Base-by-base conservation (phyloP, 1,140 invertebrate species). In the Drosophila kepulauana region DNA sequence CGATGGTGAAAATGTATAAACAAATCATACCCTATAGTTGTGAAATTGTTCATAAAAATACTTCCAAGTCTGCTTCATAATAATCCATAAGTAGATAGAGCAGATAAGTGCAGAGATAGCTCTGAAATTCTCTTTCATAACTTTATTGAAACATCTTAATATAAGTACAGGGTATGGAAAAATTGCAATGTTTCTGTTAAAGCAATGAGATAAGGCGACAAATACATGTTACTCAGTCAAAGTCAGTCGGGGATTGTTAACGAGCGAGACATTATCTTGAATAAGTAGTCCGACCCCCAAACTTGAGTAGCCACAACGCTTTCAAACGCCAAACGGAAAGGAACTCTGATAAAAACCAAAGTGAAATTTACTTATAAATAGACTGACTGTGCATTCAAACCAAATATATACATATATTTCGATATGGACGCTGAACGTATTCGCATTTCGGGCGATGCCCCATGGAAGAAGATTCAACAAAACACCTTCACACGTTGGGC, bases 401-500 rank as follows among this genome's bases (percentile, higher is more conserved):
- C 28, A 30, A 25, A 28, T 5, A 7, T 6, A 28, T 33, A 10
- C 5, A 5, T n/a, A 28, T 11, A 13, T n/a, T 4, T 20, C 8
- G 20, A 13, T 13, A 95, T 95, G 88, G 95, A 96, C 91, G 94
- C 95, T 58, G 96, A 97, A 93, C 95, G 97, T 84, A 97, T 33
- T 13, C 52, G 98, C 88, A 94, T 98, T 78, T 97, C 97, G 75
- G 97, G 98, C 89, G 97, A 98, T 94, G 97, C 97, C 33, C 95
- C 97, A 91, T 98, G 97, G 97, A 98, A 98, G 93, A 94, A 96
- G 78, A 99, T 99, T 74, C 98, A 99, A 93, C 97, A 98, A 93
- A 99, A 99, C 91, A 99, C 98, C 28, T 99, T 99, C 91, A 98
- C 98, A 30, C 94, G 98, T 85, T 99, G 98, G 98, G 97, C 97